Evolutionary conservation across 2,888 invertebrate genomes (phyloP).

Genomic region (Troides helena): DNA sequence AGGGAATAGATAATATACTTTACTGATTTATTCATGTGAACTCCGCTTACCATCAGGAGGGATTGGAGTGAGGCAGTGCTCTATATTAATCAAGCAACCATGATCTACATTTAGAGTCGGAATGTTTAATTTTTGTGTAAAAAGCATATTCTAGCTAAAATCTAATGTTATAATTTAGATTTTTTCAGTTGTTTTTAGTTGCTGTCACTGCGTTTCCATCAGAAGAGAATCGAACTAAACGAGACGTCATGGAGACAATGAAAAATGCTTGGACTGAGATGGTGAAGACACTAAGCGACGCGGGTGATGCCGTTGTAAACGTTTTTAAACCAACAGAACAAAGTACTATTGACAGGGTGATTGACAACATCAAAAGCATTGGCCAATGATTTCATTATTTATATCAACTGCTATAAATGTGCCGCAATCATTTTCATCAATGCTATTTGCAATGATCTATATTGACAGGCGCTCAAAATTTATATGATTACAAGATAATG

Average conservation of each 20-base stretch:
- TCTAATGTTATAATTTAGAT: background rate
- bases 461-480: background rate
- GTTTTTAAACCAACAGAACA: conserved; percentile 71
- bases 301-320: conserved; percentile 65
- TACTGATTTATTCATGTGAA: too few species aligned
- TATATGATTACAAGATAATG: background rate
- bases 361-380: conserved; percentile 56
- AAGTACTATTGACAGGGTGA: conserved; percentile 58
- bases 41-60: too few species aligned
- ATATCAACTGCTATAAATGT: conserved; percentile 1
- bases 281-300: conserved; percentile 59
- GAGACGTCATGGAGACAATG: conserved; percentile 68
- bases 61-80: too few species aligned
- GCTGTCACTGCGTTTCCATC: conserved; percentile 49
- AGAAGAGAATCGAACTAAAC: conserved; percentile 45
- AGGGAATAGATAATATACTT: too few species aligned
- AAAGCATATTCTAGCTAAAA: too few species aligned
- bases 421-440: conserved; percentile 2
- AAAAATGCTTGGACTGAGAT: conserved; percentile 65
- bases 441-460: background rate
- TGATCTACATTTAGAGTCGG: too few species aligned
- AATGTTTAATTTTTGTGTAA: too few species aligned
- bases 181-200: conserved; percentile 43
- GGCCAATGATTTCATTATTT: conserved; percentile 42
- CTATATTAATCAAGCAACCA: too few species aligned